phyloP scores from a whole-genome alignment of 2,888 invertebrate genomes.

The Luperina testacea region DNA sequence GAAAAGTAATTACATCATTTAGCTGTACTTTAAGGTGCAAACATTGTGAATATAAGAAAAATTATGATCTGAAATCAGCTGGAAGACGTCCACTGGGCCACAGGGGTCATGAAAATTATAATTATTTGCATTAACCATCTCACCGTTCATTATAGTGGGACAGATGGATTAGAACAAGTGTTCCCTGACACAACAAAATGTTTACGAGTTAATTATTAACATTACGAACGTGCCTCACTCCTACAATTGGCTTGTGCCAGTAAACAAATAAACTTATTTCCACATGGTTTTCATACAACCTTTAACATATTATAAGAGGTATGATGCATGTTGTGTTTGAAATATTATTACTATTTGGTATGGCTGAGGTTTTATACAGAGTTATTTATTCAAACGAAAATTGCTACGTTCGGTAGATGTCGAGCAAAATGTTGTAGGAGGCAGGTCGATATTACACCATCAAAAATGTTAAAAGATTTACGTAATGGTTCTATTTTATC shows the following conservation, averaged over 20 bases:
- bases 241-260: constrained; percentile 61
- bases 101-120: constrained; percentile 15
- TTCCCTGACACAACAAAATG: constrained; percentile 59
- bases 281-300: constrained; percentile 66
- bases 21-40: constrained; percentile 14
- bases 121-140: constrained; percentile 34
- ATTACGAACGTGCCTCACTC: constrained; percentile 59
- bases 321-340: constrained; percentile 63
- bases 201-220: constrained; percentile 48
- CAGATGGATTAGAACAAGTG: constrained; percentile 48
- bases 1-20: neutral
- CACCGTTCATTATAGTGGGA: constrained; percentile 41
- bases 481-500: constrained; percentile 52
- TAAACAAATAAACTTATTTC: constrained; percentile 58
- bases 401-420: constrained; percentile 53
- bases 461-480: constrained; percentile 53
- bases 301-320: constrained; percentile 67
- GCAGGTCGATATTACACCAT: constrained; percentile 58
- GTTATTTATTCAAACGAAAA: constrained; percentile 78
- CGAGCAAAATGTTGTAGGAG: constrained; percentile 44
- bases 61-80: constrained; percentile 23
- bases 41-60: neutral
- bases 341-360: constrained; percentile 82
- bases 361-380: constrained; percentile 89
- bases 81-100: constrained; percentile 14